Base-by-base conservation (phyloP, 2,888 invertebrate genomes). In the Pecten maximus region DNA sequence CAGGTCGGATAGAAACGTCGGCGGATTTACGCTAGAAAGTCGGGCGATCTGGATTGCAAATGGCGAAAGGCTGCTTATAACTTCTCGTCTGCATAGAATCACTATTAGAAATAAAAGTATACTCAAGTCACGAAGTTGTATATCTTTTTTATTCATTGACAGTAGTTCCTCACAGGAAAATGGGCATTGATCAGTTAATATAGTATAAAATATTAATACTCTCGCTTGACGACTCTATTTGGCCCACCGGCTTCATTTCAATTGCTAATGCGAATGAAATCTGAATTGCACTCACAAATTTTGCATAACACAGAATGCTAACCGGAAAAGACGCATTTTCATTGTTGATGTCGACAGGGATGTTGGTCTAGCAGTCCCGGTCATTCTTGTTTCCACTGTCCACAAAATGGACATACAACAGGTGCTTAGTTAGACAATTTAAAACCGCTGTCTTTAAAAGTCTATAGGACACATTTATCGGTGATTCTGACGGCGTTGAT, bases 131-230 rank as follows among this genome's bases (percentile, higher is more conserved):
- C 88, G 89, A 40, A 90, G 88, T 88, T 89, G 89, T 90, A n/a
- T n/a, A 89, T 92, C 92, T 40, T 88, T 90, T 92, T 92, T 89
- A 91, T 89, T 88, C 50, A 88, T 89, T 87, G 54, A 88, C 88
- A 35, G 74, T 74, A 1, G 74, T 28, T 89, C 88, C 89, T 60
- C 88, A 35, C 74, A 90, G 91, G 90, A 90, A 89, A 88, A 87
- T 39, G 39, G 50, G 28, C 92, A 93, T 94, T 94, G 94, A 94
- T 94, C 93, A 93, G 92, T 89, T 91, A 90, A 92, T 91, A 90
- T 93, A 87, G 94, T 93, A 93, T 94, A 94, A 94, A 94, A 94
- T 94, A 94, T 94, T 94, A 94, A 94, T 93, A 94, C 94, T 93
- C 93, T 94, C 94, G 94, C 94, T 93, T 91, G 92, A 91, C 92